Percentiles rank a stretch among this genome's conserved stretches.
These are phyloP conservation scores for Coelopa frigida DNA, from an alignment of 1,140 invertebrate genomes.

Conservation along the genomic window DNA sequence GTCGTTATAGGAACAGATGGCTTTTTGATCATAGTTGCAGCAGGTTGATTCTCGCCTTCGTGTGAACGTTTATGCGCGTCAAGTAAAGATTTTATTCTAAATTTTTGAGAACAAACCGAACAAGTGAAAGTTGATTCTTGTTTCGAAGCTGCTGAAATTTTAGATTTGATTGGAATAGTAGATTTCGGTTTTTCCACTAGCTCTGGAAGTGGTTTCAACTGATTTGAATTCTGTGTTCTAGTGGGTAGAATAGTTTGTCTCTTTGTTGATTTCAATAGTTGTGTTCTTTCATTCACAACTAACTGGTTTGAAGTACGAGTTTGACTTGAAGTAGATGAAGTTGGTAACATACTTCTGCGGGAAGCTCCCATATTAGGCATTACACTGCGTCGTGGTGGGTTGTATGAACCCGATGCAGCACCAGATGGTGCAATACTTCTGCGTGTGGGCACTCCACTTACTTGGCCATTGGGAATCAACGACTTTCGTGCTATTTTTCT, in stretches of 20 bases:
- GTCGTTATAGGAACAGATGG: not conserved
- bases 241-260: too few relatives aligned
- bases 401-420: constrained; percentile 1
- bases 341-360: constrained; percentile 10
- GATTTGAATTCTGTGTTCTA: too few relatives aligned
- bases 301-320: too few relatives aligned
- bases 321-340: too few relatives aligned
- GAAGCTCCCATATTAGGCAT: constrained; percentile 12
- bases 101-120: constrained; percentile 18
- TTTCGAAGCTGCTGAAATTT: too few relatives aligned
- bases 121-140: constrained; percentile 19
- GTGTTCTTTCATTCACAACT: too few relatives aligned
- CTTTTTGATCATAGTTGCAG: constrained; percentile 13
- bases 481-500: constrained; percentile 28
- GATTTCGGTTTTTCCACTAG: too few relatives aligned
- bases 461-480: too few relatives aligned
- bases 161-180: too few relatives aligned
- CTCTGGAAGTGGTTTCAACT: too few relatives aligned
- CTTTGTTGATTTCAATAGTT: too few relatives aligned
- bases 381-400: constrained; percentile 16
- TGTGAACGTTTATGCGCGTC: constrained; percentile 24
- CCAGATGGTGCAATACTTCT: constrained; percentile 1
- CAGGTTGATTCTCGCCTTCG: constrained; percentile 13
- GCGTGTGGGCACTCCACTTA: too few relatives aligned
- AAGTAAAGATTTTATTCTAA: constrained; percentile 19